Percentiles rank a stretch among this genome's conserved stretches.
phyloP scores from a whole-genome alignment of 2,113 vertebrate species.

The Sinocyclocheilus anshuiensis region DNA sequence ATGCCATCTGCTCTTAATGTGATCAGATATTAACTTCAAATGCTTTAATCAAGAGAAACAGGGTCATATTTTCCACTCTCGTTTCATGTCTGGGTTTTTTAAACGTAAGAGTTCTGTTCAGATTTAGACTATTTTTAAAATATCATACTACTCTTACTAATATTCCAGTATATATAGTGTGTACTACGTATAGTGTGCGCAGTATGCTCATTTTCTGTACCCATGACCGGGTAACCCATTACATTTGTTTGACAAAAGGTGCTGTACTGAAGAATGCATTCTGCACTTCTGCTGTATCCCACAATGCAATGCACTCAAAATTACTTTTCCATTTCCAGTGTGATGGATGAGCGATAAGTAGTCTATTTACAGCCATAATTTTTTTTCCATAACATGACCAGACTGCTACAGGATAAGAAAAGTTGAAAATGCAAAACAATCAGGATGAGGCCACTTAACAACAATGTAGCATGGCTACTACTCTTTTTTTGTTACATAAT shows the following conservation, averaged over 20 bases:
- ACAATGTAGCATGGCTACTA: not conserved
- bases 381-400: not conserved
- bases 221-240: not conserved
- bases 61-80: conserved; percentile 19
- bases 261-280: not conserved
- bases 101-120: not conserved
- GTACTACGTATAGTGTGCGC: not conserved
- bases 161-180: not conserved
- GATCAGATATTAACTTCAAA: conserved; percentile 54
- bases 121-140: conserved; percentile 3
- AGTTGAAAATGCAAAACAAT: not conserved
- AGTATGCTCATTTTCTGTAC: not conserved
- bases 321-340: not conserved
- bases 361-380: not conserved
- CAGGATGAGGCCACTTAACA: not conserved
- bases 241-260: not conserved
- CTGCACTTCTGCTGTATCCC: not conserved
- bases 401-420: not conserved
- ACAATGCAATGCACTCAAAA: not conserved
- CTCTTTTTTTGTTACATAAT: not conserved
- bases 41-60: conserved; percentile 48
- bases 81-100: conserved; percentile 19
- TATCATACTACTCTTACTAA: not conserved
- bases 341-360: not conserved
- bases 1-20: conserved; percentile 43